Conservation (phyloP, 2,888 invertebrate species). For the Drosophila quasianomalipes region DNA sequence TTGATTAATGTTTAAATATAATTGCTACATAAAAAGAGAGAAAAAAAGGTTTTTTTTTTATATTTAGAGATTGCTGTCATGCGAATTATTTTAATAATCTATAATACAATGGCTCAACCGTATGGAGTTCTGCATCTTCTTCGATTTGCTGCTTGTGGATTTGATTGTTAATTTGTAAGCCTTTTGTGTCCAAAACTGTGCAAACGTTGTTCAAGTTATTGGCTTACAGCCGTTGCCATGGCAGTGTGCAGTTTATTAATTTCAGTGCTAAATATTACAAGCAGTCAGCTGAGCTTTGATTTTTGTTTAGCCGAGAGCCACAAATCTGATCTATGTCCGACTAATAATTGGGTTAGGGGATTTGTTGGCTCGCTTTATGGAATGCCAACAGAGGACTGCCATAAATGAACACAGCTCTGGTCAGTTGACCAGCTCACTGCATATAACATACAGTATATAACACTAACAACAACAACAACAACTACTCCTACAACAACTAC, state of each 20-base stretch:
- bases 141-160: constrained; percentile 34
- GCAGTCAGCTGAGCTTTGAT: constrained; percentile 18
- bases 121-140: constrained; percentile 1
- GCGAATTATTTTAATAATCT: constrained; percentile 77
- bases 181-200: constrained; percentile 24
- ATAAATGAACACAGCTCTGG: constrained; percentile 52
- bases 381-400: constrained; percentile 38
- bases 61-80: constrained; percentile 37
- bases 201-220: neutral
- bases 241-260: constrained; percentile 47
- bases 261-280: constrained; percentile 16
- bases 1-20: too few species aligned
- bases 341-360: constrained; percentile 42
- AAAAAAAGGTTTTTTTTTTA: neutral
- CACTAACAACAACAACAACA: constrained; percentile 1
- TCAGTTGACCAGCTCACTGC: constrained; percentile 39
- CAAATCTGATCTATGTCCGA: constrained; percentile 18
- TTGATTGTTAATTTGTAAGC: constrained; percentile 54
- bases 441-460: neutral
- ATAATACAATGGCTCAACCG: constrained; percentile 8
- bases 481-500: constrained; percentile 6
- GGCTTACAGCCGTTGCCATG: constrained; percentile 29
- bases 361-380: constrained; percentile 11
- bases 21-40: too few species aligned
- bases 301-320: constrained; percentile 15